Percentiles rank a stretch among this genome's conserved stretches.
These are phyloP conservation scores for Magallana nippona DNA, from an alignment of 2,888 invertebrate species.

Conservation along the genomic window DNA sequence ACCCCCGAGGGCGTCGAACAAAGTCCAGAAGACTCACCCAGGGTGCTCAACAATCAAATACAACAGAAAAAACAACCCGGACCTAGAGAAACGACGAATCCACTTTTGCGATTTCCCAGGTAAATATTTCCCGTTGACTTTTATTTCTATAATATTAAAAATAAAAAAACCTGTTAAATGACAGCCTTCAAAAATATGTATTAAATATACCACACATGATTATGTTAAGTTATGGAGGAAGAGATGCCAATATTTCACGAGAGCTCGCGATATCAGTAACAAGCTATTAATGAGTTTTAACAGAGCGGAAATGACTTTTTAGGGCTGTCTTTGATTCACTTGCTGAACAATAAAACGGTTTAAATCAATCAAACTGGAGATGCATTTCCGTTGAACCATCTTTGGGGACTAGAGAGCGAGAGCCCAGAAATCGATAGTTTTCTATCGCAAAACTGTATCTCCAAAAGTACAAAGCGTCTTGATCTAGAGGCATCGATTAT, in stretches of 20 bases:
- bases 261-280: slow-evolving; percentile 5
- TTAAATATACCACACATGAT: background rate
- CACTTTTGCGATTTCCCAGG: slow-evolving; percentile 96
- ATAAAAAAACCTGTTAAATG: too few species aligned
- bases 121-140: slow-evolving; percentile 55
- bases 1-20: slow-evolving; percentile 58
- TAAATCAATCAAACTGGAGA: slow-evolving; percentile 17
- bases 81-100: slow-evolving; percentile 95
- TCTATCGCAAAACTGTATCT: slow-evolving; percentile 20
- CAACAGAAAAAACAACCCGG: slow-evolving; percentile 97
- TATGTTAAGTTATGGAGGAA: background rate
- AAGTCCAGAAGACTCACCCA: slow-evolving; percentile 76
- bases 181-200: too few species aligned
- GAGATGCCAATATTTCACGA: background rate
- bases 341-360: slow-evolving; percentile 18
- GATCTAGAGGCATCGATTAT: slow-evolving; percentile 22
- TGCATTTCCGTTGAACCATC: slow-evolving; percentile 13
- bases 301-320: slow-evolving; percentile 10
- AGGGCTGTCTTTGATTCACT: slow-evolving; percentile 21
- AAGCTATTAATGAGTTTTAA: slow-evolving; percentile 18
- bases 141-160: too few species aligned
- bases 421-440: background rate
- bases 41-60: slow-evolving; percentile 84
- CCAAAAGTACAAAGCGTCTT: slow-evolving; percentile 5
- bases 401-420: background rate